Base-by-base conservation (phyloP, 1,140 invertebrate genomes). In the Drosophila santomea region DNA sequence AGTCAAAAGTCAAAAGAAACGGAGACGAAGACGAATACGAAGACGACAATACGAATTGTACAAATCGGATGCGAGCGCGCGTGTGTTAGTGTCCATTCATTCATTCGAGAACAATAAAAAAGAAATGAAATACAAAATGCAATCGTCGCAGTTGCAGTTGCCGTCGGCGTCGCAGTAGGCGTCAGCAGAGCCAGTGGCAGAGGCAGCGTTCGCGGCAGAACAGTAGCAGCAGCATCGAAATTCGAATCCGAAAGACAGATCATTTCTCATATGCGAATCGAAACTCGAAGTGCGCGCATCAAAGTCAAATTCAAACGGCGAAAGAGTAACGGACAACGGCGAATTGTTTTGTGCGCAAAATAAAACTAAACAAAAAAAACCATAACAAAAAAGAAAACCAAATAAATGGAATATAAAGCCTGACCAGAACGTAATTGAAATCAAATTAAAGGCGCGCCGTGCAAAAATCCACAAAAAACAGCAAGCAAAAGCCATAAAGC, bases 221-320 rank as follows among this genome's bases (percentile, higher is more conserved):
- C 66, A 52, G 47, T 56, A 69, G 51, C 47, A 69, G 45, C 47
- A 44, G 63, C 78, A 64, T 59, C 56, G 12, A 20, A 62, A 55
- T 76, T 47, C 60, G 58, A 58, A 73, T 76, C 52, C 60, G 58
- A 58, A 73, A 74, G 45, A 76, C 52, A 78, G 82, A 86, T 88
- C 84, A 90, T 75, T 89, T 75, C 89, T 89, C 77, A 75, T 83
- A 80, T 80, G 84, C 85, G 85, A 89, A 89, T 78, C 85, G 85
- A 89, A 90, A 50, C 80, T 80, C 80, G 77, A 78, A 78, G 84
- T 89, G 85, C 85, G 84, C 85, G 85, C 84, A 88, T 84, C 84
- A 80, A 88, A 86, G 67, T 69, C 69, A 72, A 84, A 80, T 81
- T 86, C 73, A 81, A 85, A 85, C 80, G 62, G 56, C 45, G 61